Evolutionary conservation across 2,113 vertebrate genomes (phyloP), one percentile per base, ranked within the genome.

Genomic region (Xiphorhynchus elegans): DNA sequence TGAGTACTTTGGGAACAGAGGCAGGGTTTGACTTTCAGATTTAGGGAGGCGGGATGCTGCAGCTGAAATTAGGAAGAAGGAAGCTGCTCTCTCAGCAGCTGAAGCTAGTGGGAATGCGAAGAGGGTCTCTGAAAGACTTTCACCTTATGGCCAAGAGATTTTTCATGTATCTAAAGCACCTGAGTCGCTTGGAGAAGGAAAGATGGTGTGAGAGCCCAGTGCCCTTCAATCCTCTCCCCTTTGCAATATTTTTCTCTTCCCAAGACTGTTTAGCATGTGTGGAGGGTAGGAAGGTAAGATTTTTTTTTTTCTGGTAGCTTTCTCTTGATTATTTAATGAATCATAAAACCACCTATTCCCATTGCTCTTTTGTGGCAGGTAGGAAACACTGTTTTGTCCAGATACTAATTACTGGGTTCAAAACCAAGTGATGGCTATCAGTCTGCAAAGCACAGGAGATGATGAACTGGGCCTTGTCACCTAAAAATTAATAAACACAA

Each of bases 221-320:
- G 29, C 21, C 21, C 29, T 85, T 60, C 31, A 47, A 26, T 25
- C 15, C 29, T 77, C 31, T n/a, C 14, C 11, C 0, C 0, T 63
- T 87, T 24, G 31, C 24, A 6, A 15, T 2, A 9, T 50, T 90
- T 76, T 73, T 86, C 24, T 76, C 62, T 83, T 90, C 28, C 11
- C 11, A 31, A 46, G 44, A 55, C 9, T 68, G 69, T 76, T 13
- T 40, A 70, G 56, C 16, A 59, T 10, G 3, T 0, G 1, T 21
- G 13, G 33, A 78, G 29, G 29, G 46, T 75, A 39, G 47, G n/a
- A 91, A 82, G 39, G 39, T 18, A 84, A 60, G 29, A 20, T 40
- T 78, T 70, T 37, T 37, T 37, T 46, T 46, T 24, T 78, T 58
- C 35, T n/a, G 26, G 16, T 33, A 74, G 15, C 23, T 70, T 89